Percentiles rank a stretch among this genome's conserved stretches.
phyloP scores from a whole-genome alignment of 2,797 vertebrate species.

The Epinephelus coioides region DNA sequence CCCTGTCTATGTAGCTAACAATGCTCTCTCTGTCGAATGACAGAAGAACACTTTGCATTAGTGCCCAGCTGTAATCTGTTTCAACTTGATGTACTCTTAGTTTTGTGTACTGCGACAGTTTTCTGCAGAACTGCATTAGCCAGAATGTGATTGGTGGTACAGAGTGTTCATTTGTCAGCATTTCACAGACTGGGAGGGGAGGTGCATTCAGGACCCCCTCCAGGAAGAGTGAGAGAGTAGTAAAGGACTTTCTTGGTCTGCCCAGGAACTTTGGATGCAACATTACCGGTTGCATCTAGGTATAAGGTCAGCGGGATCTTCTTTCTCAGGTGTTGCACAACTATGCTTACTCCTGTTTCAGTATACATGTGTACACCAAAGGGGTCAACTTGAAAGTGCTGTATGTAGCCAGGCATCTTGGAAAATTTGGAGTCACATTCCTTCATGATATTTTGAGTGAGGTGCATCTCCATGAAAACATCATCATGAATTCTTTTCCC shows the following conservation, averaged over 20 bases:
- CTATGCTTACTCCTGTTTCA: slow-evolving; percentile 8
- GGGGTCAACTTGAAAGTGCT: slow-evolving; percentile 3
- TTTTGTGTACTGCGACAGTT: slow-evolving; percentile 10
- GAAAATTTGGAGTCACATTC: slow-evolving; percentile 1
- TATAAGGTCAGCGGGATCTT: neutral
- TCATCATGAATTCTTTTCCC: neutral
- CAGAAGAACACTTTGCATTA: neutral
- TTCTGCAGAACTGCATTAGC: neutral
- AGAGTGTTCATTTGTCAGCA: slow-evolving; percentile 19
- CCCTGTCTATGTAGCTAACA: slow-evolving; percentile 1
- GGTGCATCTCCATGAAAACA: neutral
- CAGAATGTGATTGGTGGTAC: slow-evolving; percentile 10
- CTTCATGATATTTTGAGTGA: slow-evolving; percentile 33
- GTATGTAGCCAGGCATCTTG: neutral
- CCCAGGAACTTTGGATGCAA: slow-evolving; percentile 27
- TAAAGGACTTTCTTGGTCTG: slow-evolving; percentile 21
- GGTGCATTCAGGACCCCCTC: neutral
- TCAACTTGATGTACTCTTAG: neutral
- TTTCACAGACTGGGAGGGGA: slow-evolving; percentile 28
- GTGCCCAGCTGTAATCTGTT: slow-evolving; percentile 32
- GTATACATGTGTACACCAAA: slow-evolving; percentile 8
- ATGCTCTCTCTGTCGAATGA: slow-evolving; percentile 8
- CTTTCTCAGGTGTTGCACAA: slow-evolving; percentile 4
- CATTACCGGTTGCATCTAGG: slow-evolving; percentile 25
- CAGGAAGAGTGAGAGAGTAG: slow-evolving; percentile 5